These are phyloP conservation scores for Iselma pallidipennis DNA, from an alignment of 2,888 invertebrate species.

Conservation along the genomic window DNA sequence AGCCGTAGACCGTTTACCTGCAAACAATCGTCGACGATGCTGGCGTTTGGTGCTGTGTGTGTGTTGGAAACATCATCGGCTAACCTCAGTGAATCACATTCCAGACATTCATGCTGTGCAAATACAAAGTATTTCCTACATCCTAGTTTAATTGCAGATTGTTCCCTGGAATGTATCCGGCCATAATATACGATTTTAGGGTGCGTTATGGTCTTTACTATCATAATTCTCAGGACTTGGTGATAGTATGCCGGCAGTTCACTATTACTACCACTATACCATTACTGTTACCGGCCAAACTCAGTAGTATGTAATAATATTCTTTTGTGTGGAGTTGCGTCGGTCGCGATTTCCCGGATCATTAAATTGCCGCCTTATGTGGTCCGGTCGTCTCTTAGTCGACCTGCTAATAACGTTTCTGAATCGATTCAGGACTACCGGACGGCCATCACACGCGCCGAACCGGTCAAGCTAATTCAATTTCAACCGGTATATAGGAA, in stretches of 20 bases:
- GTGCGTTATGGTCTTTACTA: neutral
- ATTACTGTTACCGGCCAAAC: neutral
- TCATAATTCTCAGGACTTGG: neutral
- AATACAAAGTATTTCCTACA: neutral
- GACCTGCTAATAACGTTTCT: constrained; percentile 27
- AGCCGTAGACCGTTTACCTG: constrained; percentile 19
- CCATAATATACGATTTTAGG: neutral
- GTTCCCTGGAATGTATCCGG: neutral
- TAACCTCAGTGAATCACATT: neutral
- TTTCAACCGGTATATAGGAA: neutral
- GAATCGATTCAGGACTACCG: constrained; percentile 15
- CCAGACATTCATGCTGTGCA: neutral
- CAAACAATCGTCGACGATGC: constrained; percentile 17
- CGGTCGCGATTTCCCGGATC: constrained; percentile 43
- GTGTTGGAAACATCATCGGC: neutral
- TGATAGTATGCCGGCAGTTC: neutral
- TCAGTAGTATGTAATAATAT: constrained; percentile 15
- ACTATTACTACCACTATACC: neutral
- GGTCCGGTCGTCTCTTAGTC: constrained; percentile 34
- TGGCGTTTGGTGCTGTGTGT: too few relatives aligned
- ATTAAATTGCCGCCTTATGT: constrained; percentile 39
- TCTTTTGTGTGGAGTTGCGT: constrained; percentile 2
- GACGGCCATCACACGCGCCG: neutral
- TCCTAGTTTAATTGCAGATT: neutral
- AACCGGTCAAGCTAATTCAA: neutral